Conservation (phyloP, 2,888 invertebrate species). For the Plemyria rubiginata region DNA sequence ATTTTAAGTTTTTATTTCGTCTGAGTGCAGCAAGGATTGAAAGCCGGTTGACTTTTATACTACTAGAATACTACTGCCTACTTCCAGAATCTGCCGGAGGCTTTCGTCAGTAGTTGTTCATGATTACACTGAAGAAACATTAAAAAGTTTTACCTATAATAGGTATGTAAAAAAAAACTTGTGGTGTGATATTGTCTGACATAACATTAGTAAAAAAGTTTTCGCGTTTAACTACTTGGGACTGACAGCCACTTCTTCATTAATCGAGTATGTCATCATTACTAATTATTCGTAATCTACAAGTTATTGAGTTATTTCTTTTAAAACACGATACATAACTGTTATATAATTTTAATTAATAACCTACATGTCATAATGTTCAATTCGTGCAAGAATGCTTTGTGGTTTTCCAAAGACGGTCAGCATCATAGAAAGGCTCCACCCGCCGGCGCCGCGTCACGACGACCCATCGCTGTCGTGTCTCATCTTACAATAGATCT, state of each 20-base stretch:
- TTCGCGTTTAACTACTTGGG: no score
- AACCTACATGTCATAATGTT: background rate
- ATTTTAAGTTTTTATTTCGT: no score
- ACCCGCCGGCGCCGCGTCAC: no score
- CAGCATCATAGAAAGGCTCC: background rate
- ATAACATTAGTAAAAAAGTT: no score
- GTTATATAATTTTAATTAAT: background rate
- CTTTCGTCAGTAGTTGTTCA: background rate
- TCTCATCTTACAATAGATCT: constrained; percentile 44
- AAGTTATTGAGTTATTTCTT: constrained; percentile 5
- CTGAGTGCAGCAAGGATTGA: constrained; percentile 16
- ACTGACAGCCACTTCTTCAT: no score
- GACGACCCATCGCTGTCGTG: background rate
- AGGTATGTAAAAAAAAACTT: no score
- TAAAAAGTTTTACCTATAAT: no score
- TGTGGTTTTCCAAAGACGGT: background rate
- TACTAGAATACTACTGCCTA: no score
- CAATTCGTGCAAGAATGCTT: background rate
- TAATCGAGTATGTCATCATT: background rate
- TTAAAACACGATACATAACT: background rate
- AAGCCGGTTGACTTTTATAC: constrained; percentile 1
- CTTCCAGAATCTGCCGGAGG: background rate
- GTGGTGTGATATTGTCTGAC: constrained; percentile 2
- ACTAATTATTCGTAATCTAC: background rate
- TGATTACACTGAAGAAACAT: background rate